Conservation (phyloP, 2,797 vertebrate species). For the Borostomias antarcticus region DNA sequence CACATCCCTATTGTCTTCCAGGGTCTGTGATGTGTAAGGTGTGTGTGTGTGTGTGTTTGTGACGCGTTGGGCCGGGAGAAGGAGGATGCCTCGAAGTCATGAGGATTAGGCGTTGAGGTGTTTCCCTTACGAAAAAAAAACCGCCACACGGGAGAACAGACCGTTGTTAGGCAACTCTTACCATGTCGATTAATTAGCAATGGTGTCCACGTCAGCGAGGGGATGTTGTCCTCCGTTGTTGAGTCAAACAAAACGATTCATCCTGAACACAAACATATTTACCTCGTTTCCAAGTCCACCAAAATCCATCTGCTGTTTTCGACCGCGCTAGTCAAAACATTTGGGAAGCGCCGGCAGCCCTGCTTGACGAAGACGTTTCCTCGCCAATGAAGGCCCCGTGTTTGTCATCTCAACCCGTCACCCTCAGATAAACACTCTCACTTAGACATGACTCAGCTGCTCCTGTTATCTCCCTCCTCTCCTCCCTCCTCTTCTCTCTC, state of each 20-base stretch:
- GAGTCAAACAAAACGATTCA: slow-evolving; percentile 48
- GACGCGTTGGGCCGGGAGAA: slow-evolving; percentile 13
- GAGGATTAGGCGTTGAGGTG: slow-evolving; percentile 38
- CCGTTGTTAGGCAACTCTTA: slow-evolving; percentile 34
- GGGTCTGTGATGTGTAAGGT: slow-evolving; percentile 33
- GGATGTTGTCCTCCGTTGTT: slow-evolving; percentile 48
- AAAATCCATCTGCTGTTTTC: slow-evolving; percentile 57
- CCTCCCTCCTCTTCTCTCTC: slow-evolving; percentile 14
- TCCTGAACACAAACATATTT: slow-evolving; percentile 45
- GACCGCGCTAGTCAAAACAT: slow-evolving; percentile 66
- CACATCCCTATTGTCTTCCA: slow-evolving; percentile 1
- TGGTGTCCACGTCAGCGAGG: slow-evolving; percentile 11
- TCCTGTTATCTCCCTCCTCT: slow-evolving; percentile 55
- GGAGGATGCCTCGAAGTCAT: slow-evolving; percentile 46
- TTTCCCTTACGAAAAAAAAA: background rate
- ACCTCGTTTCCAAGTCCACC: slow-evolving; percentile 47
- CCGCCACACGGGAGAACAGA: too few species aligned
- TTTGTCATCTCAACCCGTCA: slow-evolving; percentile 38
- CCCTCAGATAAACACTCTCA: slow-evolving; percentile 60
- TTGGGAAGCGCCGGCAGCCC: slow-evolving; percentile 54
- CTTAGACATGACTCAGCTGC: slow-evolving; percentile 66
- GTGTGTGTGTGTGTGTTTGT: slow-evolving; percentile 30
- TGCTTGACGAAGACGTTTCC: slow-evolving; percentile 44
- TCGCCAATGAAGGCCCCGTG: slow-evolving; percentile 39
- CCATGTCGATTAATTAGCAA: background rate